These are phyloP conservation scores for Tragulus kanchil DNA, from an alignment of 2,113 vertebrate species.

Conservation along the genomic window DNA sequence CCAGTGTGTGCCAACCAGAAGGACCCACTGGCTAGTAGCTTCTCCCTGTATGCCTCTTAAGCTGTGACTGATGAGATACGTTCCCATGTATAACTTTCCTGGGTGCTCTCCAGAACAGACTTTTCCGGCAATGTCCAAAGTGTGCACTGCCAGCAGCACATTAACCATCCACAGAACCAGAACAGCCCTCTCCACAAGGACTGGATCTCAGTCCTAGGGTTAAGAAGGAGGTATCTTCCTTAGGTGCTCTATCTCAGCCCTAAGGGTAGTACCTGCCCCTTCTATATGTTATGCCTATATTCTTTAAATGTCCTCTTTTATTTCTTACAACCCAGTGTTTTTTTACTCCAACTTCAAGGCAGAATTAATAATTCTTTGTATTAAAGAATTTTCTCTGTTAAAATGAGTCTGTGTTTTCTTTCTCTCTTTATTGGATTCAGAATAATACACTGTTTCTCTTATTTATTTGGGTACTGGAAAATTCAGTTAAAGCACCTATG, in stretches of 20 bases:
- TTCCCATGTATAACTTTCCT: neutral
- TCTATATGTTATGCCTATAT: neutral
- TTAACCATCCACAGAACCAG: neutral
- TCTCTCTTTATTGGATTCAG: neutral
- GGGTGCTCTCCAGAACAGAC: neutral
- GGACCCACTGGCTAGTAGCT: neutral
- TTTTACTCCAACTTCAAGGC: neutral
- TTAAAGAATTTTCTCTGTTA: neutral
- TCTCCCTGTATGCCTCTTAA: neutral
- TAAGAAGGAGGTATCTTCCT: neutral
- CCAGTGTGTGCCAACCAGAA: neutral
- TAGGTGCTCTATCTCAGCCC: neutral
- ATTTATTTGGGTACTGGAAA: neutral
- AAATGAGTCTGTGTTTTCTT: neutral
- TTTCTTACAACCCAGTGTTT: neutral
- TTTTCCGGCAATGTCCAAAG: neutral
- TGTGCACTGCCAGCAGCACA: neutral
- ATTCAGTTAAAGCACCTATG: neutral
- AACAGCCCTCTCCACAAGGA: neutral
- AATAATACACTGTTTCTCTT: neutral
- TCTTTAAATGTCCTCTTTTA: neutral
- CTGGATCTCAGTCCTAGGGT: neutral
- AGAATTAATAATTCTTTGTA: neutral
- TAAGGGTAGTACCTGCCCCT: neutral
- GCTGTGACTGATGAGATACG: neutral